Conservation (phyloP, 2,797 vertebrate genomes). For the Salmo trutta region DNA sequence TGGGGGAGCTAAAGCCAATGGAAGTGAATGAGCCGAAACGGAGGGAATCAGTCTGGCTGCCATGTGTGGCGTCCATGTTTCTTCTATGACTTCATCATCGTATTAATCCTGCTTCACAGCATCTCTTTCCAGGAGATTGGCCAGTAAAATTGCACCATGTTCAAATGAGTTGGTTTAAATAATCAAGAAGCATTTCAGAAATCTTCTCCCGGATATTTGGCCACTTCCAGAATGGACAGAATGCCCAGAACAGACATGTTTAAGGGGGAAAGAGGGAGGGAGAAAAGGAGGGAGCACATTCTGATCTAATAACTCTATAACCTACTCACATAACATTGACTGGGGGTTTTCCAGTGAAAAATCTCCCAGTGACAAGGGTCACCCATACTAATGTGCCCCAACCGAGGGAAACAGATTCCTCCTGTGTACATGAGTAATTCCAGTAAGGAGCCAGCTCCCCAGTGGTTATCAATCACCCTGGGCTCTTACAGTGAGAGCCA, state of each 20-base stretch:
- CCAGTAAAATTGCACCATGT: too few relatives aligned
- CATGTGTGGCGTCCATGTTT: conserved; percentile 34
- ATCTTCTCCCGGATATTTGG: too few relatives aligned
- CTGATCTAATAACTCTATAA: neutral
- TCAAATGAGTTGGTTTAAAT: too few relatives aligned
- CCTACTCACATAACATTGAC: conserved; percentile 25
- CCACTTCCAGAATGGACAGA: neutral
- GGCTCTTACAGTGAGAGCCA: conserved; percentile 45
- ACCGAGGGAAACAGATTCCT: conserved; percentile 57
- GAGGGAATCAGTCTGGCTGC: conserved; percentile 52
- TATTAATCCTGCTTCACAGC: neutral
- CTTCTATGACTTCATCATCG: neutral
- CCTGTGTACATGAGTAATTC: conserved; percentile 61
- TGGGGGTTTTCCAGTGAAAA: conserved; percentile 37
- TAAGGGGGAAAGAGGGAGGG: neutral
- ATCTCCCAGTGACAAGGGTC: conserved; percentile 50
- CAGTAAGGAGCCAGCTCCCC: conserved; percentile 54
- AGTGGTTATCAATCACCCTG: conserved; percentile 65
- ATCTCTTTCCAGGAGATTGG: neutral
- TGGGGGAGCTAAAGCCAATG: conserved; percentile 12
- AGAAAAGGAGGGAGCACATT: neutral
- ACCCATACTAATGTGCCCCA: conserved; percentile 55
- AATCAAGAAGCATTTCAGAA: too few relatives aligned
- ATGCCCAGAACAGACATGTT: neutral
- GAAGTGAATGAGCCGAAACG: conserved; percentile 29